These are phyloP conservation scores for Phoebastria nigripes DNA, from an alignment of 2,797 vertebrate genomes.

Conservation along the genomic window DNA sequence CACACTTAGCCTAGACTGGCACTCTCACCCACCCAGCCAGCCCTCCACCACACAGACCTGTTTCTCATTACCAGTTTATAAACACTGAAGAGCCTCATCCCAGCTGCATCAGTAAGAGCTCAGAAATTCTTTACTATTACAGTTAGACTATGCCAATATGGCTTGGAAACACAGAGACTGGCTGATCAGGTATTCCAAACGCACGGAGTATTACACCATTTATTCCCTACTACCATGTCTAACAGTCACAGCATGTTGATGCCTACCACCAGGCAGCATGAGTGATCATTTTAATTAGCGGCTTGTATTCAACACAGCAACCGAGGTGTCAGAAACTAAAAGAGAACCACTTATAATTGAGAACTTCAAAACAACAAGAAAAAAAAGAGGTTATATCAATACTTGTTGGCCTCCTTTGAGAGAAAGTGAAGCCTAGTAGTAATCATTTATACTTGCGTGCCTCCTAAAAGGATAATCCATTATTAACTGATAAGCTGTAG, in stretches of 20 bases:
- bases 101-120: background rate
- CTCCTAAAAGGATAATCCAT: background rate
- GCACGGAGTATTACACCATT: background rate
- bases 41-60: background rate
- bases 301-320: background rate
- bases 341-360: background rate
- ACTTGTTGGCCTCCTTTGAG: background rate
- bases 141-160: background rate
- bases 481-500: background rate
- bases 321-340: background rate
- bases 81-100: background rate
- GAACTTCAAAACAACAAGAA: background rate
- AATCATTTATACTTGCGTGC: background rate
- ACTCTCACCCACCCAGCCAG: background rate
- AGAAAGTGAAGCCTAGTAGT: background rate
- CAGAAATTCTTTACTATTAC: background rate
- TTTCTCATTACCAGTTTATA: fast-evolving
- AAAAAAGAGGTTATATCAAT: background rate
- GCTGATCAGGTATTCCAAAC: background rate
- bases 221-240: background rate
- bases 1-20: fast-evolving
- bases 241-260: background rate
- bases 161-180: background rate
- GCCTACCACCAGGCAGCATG: background rate
- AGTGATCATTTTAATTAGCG: background rate